Evolutionary conservation across 2,888 invertebrate genomes (phyloP), one percentile per base, ranked within the genome.

Genomic region (Arge pagana): DNA sequence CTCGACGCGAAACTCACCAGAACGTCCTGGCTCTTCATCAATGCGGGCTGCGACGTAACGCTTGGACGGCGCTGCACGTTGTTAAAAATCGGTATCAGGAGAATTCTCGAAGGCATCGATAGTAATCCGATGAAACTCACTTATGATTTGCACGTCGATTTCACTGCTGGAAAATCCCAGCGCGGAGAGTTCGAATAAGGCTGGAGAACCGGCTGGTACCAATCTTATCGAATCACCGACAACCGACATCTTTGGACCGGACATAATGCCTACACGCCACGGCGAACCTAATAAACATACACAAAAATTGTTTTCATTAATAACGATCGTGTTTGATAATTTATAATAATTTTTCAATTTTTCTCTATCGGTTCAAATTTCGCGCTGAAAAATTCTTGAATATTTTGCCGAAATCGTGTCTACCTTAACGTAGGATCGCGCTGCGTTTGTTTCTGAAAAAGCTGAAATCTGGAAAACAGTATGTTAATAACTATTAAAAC

Each of bases 201-300:
- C 92, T 66, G 92, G 85, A 70, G 88, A 86, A 76, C 93, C 90
- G 61, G 95, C 93, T 66, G 95, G 91, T 68, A 95, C 93, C 71
- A 94, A 84, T 76, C 92, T 85, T 62, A 93, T 89, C 66, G 92
- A 87, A 80, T 94, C 93, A 72, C 93, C 90, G 71, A 90, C 83
- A 70, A 91, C 89, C 73, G 90, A 88, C 80, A 87, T 79, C 71
- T 85, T 85, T 60, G 84, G 82, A 72, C 83, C 82, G 70, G 90
- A 86, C 88, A 93, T 89, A 77, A 95, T 90, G 80, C 89, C 87
- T 72, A 95, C 90, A 82, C 87, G 87, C 95, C 95, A 95, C 80
- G 95, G 95, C 80, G 94, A 95, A 68, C 94, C 93, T 93, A 80
- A n/a, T n/a, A n/a, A n/a, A n/a, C n/a, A n/a, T n/a, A n/a, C n/a